These are phyloP conservation scores for Mandrillus leucophaeus DNA, from an alignment of 2,113 vertebrate genomes.

Conservation along the genomic window DNA sequence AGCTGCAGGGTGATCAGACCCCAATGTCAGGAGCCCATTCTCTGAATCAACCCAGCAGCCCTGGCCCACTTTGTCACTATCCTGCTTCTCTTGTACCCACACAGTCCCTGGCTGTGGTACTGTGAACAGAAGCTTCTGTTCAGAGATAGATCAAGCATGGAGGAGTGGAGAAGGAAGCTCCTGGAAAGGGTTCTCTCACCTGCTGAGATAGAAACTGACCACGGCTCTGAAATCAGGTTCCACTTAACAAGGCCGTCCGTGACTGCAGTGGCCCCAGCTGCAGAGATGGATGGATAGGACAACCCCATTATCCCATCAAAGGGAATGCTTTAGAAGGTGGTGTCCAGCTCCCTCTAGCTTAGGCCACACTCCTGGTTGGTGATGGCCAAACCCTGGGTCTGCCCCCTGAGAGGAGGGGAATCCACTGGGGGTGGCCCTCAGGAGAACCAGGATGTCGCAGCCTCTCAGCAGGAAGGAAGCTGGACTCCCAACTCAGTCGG, in stretches of 20 bases:
- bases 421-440: background rate
- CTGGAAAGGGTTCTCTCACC: background rate
- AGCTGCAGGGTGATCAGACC: background rate
- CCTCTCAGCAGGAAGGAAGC: background rate
- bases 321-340: constrained; percentile 43
- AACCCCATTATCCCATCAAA: constrained; percentile 67
- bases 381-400: constrained; percentile 80
- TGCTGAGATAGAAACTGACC: constrained; percentile 64
- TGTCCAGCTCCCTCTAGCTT: constrained; percentile 73
- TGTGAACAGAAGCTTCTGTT: background rate
- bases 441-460: background rate
- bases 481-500: background rate
- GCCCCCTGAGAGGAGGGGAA: background rate
- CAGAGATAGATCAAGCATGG: background rate
- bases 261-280: constrained; percentile 47
- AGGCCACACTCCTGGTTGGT: constrained; percentile 83
- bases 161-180: no score
- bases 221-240: background rate
- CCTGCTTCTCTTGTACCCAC: background rate
- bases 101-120: background rate
- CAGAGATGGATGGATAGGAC: constrained; percentile 54
- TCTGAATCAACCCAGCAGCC: background rate
- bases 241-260: constrained; percentile 38
- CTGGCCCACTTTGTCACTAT: background rate
- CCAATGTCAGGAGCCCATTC: background rate